phyloP scores from a whole-genome alignment of 2,888 invertebrate genomes.

The Lissocephala sabroskyi region DNA sequence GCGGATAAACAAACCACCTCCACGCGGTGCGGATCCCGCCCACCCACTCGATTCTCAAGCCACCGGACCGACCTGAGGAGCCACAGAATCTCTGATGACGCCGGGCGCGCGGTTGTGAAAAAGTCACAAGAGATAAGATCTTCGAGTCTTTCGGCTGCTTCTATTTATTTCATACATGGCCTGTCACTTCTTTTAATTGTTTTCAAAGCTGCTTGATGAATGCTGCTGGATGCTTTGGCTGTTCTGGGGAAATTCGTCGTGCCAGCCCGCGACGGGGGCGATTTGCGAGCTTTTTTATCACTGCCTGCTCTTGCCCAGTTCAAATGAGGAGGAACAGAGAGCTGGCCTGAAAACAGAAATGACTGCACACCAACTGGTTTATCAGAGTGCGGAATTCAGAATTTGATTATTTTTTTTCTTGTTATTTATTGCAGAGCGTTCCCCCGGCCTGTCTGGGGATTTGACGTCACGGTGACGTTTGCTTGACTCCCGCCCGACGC shows the following conservation, averaged over 20 bases:
- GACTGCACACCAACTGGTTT: slow-evolving; percentile 45
- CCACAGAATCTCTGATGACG: no score
- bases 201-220: slow-evolving; percentile 22
- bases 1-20: no score
- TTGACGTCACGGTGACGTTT: background rate
- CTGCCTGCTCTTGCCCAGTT: slow-evolving; percentile 21
- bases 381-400: slow-evolving; percentile 17
- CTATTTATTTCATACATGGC: slow-evolving; percentile 48
- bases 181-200: slow-evolving; percentile 59
- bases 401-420: no score
- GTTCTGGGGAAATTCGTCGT: slow-evolving; percentile 24
- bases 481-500: no score
- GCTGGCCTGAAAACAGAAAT: no score
- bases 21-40: no score
- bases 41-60: no score
- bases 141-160: slow-evolving; percentile 15
- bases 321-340: no score
- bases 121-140: slow-evolving; percentile 49
- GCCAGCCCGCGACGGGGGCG: slow-evolving; percentile 60
- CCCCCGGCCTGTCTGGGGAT: background rate
- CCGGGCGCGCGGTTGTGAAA: slow-evolving; percentile 16
- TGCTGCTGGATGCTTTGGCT: background rate
- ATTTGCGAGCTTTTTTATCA: no score
- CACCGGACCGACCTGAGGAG: no score
- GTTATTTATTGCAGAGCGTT: no score